These are phyloP conservation scores for Carcinoscorpius rotundicauda DNA, from an alignment of 1,140 invertebrate species.

Conservation along the genomic window DNA sequence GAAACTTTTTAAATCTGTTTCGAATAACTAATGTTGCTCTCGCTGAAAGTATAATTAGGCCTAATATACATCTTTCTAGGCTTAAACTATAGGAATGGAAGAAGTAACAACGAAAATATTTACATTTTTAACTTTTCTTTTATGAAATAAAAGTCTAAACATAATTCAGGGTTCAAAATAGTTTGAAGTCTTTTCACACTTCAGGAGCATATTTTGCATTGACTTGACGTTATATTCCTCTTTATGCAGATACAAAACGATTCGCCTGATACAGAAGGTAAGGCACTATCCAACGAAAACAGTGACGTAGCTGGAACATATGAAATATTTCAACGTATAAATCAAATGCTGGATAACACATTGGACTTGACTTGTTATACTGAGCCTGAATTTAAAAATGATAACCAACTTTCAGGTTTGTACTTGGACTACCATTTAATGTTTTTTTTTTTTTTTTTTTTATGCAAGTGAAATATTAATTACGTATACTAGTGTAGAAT, in stretches of 20 bases:
- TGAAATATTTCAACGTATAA: constrained; percentile 33
- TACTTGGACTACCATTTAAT: constrained; percentile 5
- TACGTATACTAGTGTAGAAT: constrained; percentile 28
- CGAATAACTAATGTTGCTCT: too few relatives aligned
- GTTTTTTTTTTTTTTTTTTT: constrained; percentile 15
- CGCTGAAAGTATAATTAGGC: too few relatives aligned
- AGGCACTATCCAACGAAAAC: constrained; percentile 7
- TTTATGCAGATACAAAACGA: neutral
- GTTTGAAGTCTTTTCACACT: too few relatives aligned
- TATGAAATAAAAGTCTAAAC: too few relatives aligned
- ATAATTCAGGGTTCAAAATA: too few relatives aligned
- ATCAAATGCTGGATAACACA: constrained; percentile 35
- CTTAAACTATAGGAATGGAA: too few relatives aligned
- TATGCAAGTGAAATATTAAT: constrained; percentile 38
- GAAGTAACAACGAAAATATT: too few relatives aligned
- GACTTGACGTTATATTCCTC: too few relatives aligned
- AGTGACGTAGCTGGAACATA: constrained; percentile 11
- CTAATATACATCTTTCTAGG: too few relatives aligned
- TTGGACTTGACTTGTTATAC: constrained; percentile 28
- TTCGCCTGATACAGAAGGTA: constrained; percentile 3
- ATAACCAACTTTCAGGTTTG: constrained; percentile 10
- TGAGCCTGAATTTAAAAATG: constrained; percentile 12
- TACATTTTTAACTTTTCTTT: too few relatives aligned
- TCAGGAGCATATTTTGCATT: too few relatives aligned
- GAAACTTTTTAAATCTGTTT: too few relatives aligned